phyloP scores from a whole-genome alignment of 2,113 vertebrate genomes.

The Mirounga angustirostris region DNA sequence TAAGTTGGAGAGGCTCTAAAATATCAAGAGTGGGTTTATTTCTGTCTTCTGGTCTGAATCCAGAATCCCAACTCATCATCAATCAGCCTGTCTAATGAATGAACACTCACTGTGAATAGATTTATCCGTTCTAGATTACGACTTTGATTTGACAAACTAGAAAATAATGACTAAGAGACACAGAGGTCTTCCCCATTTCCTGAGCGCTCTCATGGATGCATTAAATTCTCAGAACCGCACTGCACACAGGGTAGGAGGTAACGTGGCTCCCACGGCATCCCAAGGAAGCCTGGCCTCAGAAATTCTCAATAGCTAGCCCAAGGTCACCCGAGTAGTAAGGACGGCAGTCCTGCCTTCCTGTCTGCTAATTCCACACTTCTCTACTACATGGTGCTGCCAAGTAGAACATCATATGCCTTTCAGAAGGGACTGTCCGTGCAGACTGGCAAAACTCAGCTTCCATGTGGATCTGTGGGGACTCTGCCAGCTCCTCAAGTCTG shows the following conservation, averaged over 20 bases:
- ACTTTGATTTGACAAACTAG: constrained; percentile 62
- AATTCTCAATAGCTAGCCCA: not conserved
- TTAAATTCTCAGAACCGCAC: not conserved
- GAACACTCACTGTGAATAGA: constrained; percentile 69
- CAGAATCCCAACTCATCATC: constrained; percentile 74
- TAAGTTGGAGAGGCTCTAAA: constrained; percentile 58
- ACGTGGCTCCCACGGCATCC: not conserved
- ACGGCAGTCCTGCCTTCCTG: not conserved
- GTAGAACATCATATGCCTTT: not conserved
- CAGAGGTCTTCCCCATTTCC: not conserved
- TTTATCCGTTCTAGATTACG: constrained; percentile 61
- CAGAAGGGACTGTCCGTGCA: not conserved
- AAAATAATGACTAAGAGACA: constrained; percentile 48
- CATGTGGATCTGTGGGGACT: not conserved
- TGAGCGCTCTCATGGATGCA: not conserved
- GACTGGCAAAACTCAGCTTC: not conserved
- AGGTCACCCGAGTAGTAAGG: not conserved
- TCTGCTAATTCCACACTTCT: constrained; percentile 20
- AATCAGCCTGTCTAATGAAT: constrained; percentile 71
- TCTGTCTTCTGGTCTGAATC: constrained; percentile 72
- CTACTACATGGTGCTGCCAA: not conserved
- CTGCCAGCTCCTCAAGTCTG: not conserved
- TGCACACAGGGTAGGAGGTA: not conserved
- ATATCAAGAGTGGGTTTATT: constrained; percentile 66
- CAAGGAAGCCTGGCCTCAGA: not conserved